Conservation (phyloP, 1,140 invertebrate species). For the Pseudachorutes palmiensis region DNA sequence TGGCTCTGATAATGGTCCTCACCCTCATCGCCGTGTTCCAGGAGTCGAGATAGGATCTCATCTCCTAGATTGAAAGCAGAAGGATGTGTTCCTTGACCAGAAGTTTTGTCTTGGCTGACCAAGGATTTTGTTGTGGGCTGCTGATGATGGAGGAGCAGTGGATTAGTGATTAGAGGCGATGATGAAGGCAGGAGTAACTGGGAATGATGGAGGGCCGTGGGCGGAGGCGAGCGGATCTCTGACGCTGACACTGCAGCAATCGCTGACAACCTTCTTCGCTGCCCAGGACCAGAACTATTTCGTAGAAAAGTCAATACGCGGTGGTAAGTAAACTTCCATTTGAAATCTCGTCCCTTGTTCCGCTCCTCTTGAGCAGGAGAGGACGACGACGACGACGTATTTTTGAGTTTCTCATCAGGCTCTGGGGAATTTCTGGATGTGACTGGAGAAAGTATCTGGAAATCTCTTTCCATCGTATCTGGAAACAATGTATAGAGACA, state of each 20-base stretch:
- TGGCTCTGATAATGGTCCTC: not conserved
- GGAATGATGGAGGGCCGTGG: not conserved
- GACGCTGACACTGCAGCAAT: constrained; percentile 6
- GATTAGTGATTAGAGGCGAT: constrained; percentile 1
- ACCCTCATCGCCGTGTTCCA: not conserved
- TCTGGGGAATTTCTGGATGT: constrained; percentile 4
- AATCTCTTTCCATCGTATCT: not conserved
- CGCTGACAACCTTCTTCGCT: not conserved
- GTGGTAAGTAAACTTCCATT: constrained; percentile 3
- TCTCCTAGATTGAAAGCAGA: not conserved
- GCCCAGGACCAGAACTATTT: not conserved
- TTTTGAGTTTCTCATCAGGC: constrained; percentile 1
- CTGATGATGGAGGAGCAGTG: no score
- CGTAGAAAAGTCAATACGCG: not conserved
- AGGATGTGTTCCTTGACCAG: not conserved
- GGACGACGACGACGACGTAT: not conserved
- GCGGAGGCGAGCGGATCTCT: not conserved
- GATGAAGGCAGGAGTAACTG: not conserved
- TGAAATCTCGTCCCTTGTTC: no score
- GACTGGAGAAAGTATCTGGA: not conserved
- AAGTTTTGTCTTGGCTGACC: not conserved
- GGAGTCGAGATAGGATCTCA: not conserved
- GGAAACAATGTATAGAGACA: not conserved
- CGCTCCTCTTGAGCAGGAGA: not conserved
- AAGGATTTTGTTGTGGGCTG: not conserved